These are phyloP conservation scores for Phrynocephalus guinanensis DNA, from an alignment of 2,797 vertebrate species.

Conservation along the genomic window DNA sequence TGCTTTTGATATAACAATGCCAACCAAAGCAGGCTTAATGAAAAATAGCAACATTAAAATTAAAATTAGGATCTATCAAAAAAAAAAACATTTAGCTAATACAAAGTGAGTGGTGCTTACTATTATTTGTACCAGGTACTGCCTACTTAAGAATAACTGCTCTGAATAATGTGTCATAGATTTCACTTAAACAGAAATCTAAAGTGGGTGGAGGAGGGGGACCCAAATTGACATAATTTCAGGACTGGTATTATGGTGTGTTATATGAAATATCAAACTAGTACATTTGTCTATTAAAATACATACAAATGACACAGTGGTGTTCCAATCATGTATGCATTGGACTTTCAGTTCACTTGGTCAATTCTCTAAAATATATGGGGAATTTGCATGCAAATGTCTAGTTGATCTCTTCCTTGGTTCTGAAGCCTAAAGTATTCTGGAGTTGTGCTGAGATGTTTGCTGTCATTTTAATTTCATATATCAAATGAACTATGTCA, in stretches of 20 bases:
- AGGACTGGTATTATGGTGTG: background rate
- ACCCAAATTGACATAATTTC: background rate
- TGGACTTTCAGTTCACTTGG: background rate
- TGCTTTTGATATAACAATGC: constrained; percentile 24
- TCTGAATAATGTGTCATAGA: background rate
- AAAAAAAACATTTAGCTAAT: constrained; percentile 12
- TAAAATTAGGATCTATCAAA: constrained; percentile 21
- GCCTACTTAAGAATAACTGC: background rate
- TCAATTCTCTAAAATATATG: background rate
- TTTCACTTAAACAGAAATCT: background rate
- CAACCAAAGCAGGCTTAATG: background rate
- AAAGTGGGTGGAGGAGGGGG: background rate
- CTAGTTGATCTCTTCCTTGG: background rate
- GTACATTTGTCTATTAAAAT: background rate
- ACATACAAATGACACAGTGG: no score
- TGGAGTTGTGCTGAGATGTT: background rate
- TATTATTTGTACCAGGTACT: background rate
- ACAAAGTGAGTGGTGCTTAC: background rate
- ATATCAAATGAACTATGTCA: no score
- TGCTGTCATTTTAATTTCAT: background rate
- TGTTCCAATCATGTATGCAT: background rate
- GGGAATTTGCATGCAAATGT: background rate
- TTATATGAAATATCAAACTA: background rate
- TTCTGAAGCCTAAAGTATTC: background rate
- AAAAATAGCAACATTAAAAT: constrained; percentile 26